phyloP scores from a whole-genome alignment of 2,797 vertebrate species.

The Heterohyrax brucei region DNA sequence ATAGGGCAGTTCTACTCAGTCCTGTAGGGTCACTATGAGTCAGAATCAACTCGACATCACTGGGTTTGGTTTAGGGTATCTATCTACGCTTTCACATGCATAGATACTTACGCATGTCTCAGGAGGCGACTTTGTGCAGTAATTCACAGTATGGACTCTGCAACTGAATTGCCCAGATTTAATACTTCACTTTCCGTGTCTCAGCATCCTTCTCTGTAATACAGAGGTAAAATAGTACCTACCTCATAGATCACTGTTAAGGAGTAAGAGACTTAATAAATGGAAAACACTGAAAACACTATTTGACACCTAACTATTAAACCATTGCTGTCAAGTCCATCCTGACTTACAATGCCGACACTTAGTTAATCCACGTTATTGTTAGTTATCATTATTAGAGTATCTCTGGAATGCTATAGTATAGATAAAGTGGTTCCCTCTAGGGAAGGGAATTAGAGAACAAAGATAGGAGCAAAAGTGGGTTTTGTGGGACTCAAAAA shows the following conservation, averaged over 20 bases:
- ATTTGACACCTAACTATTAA: too few relatives aligned
- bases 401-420: not conserved
- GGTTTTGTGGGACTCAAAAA: slow-evolving; percentile 17
- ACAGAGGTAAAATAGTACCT: not conserved
- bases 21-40: too few relatives aligned
- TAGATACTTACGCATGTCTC: not conserved
- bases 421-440: not conserved
- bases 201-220: not conserved
- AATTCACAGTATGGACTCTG: not conserved
- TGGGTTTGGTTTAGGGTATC: too few relatives aligned
- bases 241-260: not conserved
- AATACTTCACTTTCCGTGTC: not conserved
- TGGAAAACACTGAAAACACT: not conserved
- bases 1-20: too few relatives aligned
- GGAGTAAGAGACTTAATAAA: slow-evolving; percentile 11
- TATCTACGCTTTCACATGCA: not conserved
- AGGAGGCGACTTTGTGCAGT: not conserved
- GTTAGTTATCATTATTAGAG: slow-evolving; percentile 15
- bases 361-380: not conserved
- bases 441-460: not conserved
- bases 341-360: not conserved
- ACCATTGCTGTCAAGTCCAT: too few relatives aligned
- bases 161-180: not conserved
- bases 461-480: not conserved
- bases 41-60: too few relatives aligned